A percentile compares a stretch with the other conserved stretches of the same genome.
Evolutionary conservation across 2,888 invertebrate genomes (phyloP).

Genomic region (Plagiodera versicolora): DNA sequence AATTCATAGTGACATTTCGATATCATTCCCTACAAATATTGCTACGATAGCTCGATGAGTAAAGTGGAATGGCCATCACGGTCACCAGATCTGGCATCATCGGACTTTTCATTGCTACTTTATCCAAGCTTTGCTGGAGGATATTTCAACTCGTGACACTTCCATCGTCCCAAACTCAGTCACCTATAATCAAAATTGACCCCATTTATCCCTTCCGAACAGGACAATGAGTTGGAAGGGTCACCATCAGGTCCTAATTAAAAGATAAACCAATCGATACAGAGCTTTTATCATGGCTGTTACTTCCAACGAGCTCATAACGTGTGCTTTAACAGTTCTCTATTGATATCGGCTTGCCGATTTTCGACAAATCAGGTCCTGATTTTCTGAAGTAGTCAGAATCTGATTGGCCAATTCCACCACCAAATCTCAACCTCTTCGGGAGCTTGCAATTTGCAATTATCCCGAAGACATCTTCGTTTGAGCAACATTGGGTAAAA

Average conservation of each 20-base stretch:
- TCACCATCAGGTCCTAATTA: conserved; percentile 32
- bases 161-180: background rate
- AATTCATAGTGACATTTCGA: background rate
- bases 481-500: conserved; percentile 20
- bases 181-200: background rate
- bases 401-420: too few species aligned
- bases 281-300: conserved; percentile 30
- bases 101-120: too few species aligned
- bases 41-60: too few species aligned
- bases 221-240: conserved; percentile 25
- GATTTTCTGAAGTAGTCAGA: too few species aligned
- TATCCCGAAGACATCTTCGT: background rate
- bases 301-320: conserved; percentile 21
- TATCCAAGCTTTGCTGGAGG: too few species aligned
- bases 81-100: too few species aligned
- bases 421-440: too few species aligned
- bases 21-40: too few species aligned
- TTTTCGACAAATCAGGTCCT: background rate
- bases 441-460: too few species aligned
- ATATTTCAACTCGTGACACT: too few species aligned
- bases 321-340: conserved; percentile 20
- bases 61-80: too few species aligned
- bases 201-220: conserved; percentile 19
- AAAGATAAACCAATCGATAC: conserved; percentile 33
- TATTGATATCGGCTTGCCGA: conserved; percentile 22